Base-by-base conservation (phyloP, 2,888 invertebrate genomes). In the Clusia tigrina region DNA sequence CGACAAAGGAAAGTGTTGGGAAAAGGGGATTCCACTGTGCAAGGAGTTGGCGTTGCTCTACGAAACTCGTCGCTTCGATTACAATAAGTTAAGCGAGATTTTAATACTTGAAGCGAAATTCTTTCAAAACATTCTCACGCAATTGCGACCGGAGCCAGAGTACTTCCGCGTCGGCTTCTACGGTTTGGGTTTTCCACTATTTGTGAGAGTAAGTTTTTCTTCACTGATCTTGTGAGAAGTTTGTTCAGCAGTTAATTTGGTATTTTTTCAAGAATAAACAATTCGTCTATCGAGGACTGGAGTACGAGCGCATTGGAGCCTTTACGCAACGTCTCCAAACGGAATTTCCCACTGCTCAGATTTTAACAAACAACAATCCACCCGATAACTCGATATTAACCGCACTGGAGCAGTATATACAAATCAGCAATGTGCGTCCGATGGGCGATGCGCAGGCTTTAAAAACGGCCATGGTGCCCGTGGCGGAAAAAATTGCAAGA, bases 1-100 rank as follows among this genome's bases (percentile, higher is more conserved):
- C 78, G 96, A 97, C 79, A 91, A 92, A 69, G 97, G 97, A 71
- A 96, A 96, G 89, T 94, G 95, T 74, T 98, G 97, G 97, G 98
- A 98, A 80, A 95, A 96, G 84, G 96, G 96, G 1, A 90, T 97
- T 38, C 95, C 96, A 0, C 81, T 98, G 42, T 91, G 95, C 70
- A 95, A 96, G 77, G 96, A 96, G 79, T 83, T 98, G 67, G 94
- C 94, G 0, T 87, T 89, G 12, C 85, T 96, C 1, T 96, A 97
- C 82, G 96, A 97, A 83, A 90, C 89, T 12, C 90, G 90, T 67
- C 85, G 94, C 18, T 95, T 93, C 78, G 94, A 96, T 84, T 97
- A 96, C 81, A 90, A 90, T 56, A 93, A 95, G 64, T 86, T 97
- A 17, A 93, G 95, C 71, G 89, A 92, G 68, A 91, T 94, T 65